Base-by-base conservation (phyloP, 2,797 vertebrate genomes). In the Arrhamphus sclerolepis region DNA sequence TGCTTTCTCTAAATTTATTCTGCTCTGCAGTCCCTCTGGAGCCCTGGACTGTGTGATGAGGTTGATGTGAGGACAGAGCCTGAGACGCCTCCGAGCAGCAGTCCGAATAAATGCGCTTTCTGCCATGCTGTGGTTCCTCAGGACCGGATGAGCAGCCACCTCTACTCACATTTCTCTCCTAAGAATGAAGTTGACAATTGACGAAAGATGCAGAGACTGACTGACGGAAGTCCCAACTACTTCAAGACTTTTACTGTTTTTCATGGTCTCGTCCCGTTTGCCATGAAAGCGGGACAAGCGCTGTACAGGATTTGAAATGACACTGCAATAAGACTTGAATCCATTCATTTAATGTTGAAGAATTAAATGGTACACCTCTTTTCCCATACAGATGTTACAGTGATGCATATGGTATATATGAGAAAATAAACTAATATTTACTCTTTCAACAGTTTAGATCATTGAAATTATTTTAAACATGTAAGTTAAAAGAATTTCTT, bases 81-180 rank as follows among this genome's bases (percentile, higher is more conserved):
- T 93, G 78, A 44, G 80, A 82, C 83, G 85, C 83, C 85, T 83
- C 91, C 88, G 92, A 90, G 89, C 89, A 90, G 86, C 86, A 87
- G 82, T 57, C 86, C 84, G 10, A 77, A 87, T 67, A 89, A 89
- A 87, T 98, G 97, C 89, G 95, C 95, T 88, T 99, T 98, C 94
- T 99, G 97, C 93, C 84, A 94, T 46, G 92, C 94, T 75, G 92
- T 93, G 85, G 95, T 99, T 87, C 96, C 95, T 82, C 92, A 91
- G 85, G 94, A 95, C 70, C 83, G 80, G 87, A 96, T 98, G 93
- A 94, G 95, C 82, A 92, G 94, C 89, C 97, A 99, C 93, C 96
- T 99, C 85, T 96, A 96, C 93, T 96, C 92, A 79, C 98, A 99
- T 92, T 98, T 95, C 90, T 90, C 87, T 34, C 63, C 43, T 42